Evolutionary conservation across 2,113 vertebrate species (phyloP), one percentile per base, ranked within the genome.

Genomic region (Rhodinocichla rosea): DNA sequence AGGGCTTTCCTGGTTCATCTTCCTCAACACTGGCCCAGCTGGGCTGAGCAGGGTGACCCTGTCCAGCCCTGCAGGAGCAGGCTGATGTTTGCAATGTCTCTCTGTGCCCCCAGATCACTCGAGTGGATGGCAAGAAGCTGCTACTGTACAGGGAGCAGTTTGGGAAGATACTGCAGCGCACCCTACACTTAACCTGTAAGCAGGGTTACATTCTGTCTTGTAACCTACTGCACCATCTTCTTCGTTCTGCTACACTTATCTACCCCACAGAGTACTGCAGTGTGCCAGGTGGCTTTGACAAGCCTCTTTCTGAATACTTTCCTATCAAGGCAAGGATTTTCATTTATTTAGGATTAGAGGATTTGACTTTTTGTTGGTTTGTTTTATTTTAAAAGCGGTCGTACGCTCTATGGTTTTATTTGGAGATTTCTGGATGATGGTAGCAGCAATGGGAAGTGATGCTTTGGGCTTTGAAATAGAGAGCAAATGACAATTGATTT

Each of bases 251-350:
- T 67, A 99, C 98, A 63, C 99, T 99, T 91, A 99, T 98, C 97
- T 99, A 99, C 97, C 99, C 99, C 95, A 99, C 98, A 37, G 99
- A 99, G 92, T 99, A 99, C 98, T 99, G 99, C 98, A 99, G 99
- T 94, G 97, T 99, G 83, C 99, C 99, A 40, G 99, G 99, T 44
- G 99, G 99, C 94, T 99, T 99, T 97, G 98, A 98, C 95, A 98
- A 98, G 90, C 98, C 98, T 91, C 98, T 98, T 86, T 98, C 98
- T 85, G 98, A 99, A 97, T 99, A 99, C 97, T 98, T 99, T 90
- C 99, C 99, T 96, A 99, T 99, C 95, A 99, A 99, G 99, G 99
- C 98, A 98, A 98, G 98, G 95, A 96, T 97, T 97, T 98, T 97
- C 80, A 97, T 87, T 98, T 96, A 95, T 92, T 96, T 91, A 96